These are phyloP conservation scores for Nycticorax nycticorax DNA, from an alignment of 2,113 vertebrate genomes.

Conservation along the genomic window DNA sequence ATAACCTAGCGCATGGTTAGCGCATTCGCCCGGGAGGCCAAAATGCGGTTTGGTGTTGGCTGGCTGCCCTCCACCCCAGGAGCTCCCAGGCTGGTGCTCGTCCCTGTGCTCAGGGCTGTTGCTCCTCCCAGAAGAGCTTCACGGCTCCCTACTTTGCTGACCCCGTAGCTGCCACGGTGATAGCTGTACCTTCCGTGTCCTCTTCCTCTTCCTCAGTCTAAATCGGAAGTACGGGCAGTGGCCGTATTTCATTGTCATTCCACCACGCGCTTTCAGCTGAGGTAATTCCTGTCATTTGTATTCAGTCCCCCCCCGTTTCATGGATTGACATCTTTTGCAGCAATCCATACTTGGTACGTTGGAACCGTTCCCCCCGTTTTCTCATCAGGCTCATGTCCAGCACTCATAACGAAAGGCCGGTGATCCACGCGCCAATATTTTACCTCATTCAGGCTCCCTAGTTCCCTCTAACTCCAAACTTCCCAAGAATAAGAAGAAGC, in stretches of 20 bases:
- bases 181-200: neutral
- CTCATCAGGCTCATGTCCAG: neutral
- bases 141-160: accelerated
- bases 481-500: neutral
- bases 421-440: neutral
- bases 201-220: neutral
- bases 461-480: neutral
- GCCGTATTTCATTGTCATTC: neutral
- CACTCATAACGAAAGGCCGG: neutral
- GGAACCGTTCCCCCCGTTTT: neutral
- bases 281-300: neutral
- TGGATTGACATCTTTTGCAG: neutral
- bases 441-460: neutral
- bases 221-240: neutral
- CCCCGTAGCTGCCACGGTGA: neutral
- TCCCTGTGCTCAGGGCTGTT: neutral
- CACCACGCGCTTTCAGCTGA: neutral
- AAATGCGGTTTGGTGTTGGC: neutral
- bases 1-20: no score
- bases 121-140: neutral
- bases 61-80: neutral
- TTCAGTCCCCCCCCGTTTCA: neutral
- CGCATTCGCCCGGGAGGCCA: neutral
- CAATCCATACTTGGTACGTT: neutral
- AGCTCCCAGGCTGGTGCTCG: neutral